phyloP scores from a whole-genome alignment of 1,140 invertebrate genomes.

The Sitodiplosis mosellana region DNA sequence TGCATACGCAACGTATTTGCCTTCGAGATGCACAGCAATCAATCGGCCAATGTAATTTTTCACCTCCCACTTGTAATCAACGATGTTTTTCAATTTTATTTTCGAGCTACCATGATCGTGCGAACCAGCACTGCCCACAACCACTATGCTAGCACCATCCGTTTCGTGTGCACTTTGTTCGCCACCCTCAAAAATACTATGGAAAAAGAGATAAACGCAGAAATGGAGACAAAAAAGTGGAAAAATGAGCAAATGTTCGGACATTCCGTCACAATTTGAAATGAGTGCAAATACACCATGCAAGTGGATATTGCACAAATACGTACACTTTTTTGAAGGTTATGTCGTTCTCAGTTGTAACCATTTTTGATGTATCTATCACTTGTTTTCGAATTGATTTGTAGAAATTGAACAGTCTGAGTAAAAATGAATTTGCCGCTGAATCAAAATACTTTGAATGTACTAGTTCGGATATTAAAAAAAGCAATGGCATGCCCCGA shows the following conservation, averaged over 20 bases:
- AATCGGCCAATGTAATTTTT: slow-evolving; percentile 70
- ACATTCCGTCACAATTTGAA: too few relatives aligned
- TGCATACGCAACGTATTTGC: slow-evolving; percentile 74
- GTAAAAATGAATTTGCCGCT: not conserved
- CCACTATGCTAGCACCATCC: slow-evolving; percentile 44
- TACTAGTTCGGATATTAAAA: not conserved
- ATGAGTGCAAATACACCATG: too few relatives aligned
- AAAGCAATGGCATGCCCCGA: not conserved
- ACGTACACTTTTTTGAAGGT: not conserved
- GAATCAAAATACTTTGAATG: not conserved
- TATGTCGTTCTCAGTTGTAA: not conserved
- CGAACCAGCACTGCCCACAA: slow-evolving; percentile 45
- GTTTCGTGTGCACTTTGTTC: slow-evolving; percentile 50
- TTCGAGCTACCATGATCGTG: slow-evolving; percentile 59
- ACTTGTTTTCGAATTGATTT: not conserved
- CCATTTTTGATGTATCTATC: not conserved
- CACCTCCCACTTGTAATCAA: slow-evolving; percentile 84
- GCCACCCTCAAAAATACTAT: slow-evolving; percentile 46
- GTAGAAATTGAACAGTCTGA: not conserved
- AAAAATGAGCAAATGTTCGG: too few relatives aligned
- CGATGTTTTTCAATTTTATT: slow-evolving; percentile 76
- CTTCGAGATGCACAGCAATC: slow-evolving; percentile 70
- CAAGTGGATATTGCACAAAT: too few relatives aligned
- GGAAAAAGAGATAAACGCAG: slow-evolving; percentile 9
- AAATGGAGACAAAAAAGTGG: too few relatives aligned